phyloP scores from a whole-genome alignment of 2,888 invertebrate genomes.

The Coenonympha glycerion region DNA sequence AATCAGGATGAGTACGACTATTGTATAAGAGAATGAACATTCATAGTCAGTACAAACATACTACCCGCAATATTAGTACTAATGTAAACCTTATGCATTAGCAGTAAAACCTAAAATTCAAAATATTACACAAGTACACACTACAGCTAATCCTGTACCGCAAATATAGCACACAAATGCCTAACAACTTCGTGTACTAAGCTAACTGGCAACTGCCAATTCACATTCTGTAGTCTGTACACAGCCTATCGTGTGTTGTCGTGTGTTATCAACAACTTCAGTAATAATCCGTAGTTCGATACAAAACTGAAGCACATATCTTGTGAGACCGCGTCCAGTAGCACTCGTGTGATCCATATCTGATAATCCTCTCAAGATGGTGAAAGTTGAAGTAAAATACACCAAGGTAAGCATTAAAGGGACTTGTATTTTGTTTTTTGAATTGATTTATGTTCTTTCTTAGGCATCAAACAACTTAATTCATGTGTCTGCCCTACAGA shows the following conservation, averaged over 20 bases:
- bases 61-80: too few relatives aligned
- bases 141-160: too few relatives aligned
- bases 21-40: too few relatives aligned
- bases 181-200: too few relatives aligned
- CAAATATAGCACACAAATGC: too few relatives aligned
- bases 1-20: too few relatives aligned
- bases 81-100: too few relatives aligned
- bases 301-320: background rate
- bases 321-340: constrained; percentile 29
- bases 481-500: background rate
- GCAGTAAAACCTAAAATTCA: too few relatives aligned
- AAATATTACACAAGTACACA: too few relatives aligned
- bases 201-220: too few relatives aligned
- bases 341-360: constrained; percentile 32
- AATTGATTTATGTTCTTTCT: background rate
- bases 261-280: constrained; percentile 6
- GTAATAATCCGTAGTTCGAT: background rate
- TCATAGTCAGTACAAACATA: too few relatives aligned
- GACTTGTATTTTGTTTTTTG: background rate
- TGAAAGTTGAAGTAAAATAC: constrained; percentile 56
- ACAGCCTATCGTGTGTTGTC: background rate
- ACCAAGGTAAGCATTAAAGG: constrained; percentile 10
- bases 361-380: constrained; percentile 46
- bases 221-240: too few relatives aligned
- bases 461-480: background rate